Base-by-base conservation (phyloP, 2,797 vertebrate genomes). In the Podargus strigoides region DNA sequence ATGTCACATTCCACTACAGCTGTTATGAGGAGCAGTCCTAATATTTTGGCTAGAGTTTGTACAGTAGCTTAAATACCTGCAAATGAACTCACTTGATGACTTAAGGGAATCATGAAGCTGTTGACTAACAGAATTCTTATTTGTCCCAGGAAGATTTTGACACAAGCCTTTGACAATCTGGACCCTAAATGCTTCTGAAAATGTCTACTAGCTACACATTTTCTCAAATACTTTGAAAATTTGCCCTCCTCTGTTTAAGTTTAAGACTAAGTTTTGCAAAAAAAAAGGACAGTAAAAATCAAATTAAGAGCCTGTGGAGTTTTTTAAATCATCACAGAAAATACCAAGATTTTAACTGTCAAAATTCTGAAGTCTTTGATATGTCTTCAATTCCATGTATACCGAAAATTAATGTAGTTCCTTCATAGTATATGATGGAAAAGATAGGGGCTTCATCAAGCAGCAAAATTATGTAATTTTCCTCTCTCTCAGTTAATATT, bases 261-360 rank as follows among this genome's bases (percentile, higher is more conserved):
- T 56, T 39, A 62, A 62, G 15, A 22, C 4, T 21, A 37, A 47
- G 10, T 30, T 85, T 55, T 22, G 6, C 0, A 50, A 47, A 28
- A 49, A 36, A 21, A 53, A 44, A n/a, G n/a, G 7, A 12, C 14
- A 49, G 4, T 10, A 53, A 42, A 49, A 80, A 37, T n/a, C 0
- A 34, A 26, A 16, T 11, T 30, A 30, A 37, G 5, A 46, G 0
- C 1, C 49, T 24, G 4, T 28, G 7, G 2, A 0, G 0, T 9
- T 50, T 60, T 93, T 22, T 0, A 19, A 42, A 59, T 37, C 4
- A 32, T 27, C 10, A 15, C 5, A 42, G 18, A 73, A 87, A 59
- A 74, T 26, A 36, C n/a, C 7, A 60, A 53, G 3, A 58, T 39
- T 60, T 70, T 75, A 87, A 27, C 6, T 13, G 7, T 32, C 64